Evolutionary conservation across 2,797 vertebrate genomes (phyloP).

Genomic region (Benthosema pterotum): DNA sequence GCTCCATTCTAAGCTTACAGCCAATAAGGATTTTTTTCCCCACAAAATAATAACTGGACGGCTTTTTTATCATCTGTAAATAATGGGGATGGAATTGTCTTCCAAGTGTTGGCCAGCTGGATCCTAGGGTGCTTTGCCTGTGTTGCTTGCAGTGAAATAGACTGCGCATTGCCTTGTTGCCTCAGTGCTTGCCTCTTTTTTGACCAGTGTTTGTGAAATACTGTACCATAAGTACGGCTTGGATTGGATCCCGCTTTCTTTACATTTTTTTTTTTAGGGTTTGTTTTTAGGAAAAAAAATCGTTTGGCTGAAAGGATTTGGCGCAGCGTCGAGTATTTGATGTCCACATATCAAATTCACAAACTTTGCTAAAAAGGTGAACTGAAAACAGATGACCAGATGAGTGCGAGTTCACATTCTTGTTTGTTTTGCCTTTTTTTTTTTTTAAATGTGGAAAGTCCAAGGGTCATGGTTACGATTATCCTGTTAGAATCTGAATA

Average conservation of each 20-base stretch:
- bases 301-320: not conserved
- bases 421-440: constrained; percentile 5
- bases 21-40: too few species aligned
- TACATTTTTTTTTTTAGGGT: not conserved
- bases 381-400: not conserved
- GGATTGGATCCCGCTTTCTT: not conserved
- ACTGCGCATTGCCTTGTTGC: constrained; percentile 43
- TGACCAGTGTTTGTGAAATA: constrained; percentile 29
- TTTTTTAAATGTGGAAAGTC: not conserved
- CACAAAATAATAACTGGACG: too few species aligned
- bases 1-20: too few species aligned
- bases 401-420: constrained; percentile 9
- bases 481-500: constrained; percentile 8
- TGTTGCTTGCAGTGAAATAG: constrained; percentile 54
- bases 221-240: constrained; percentile 11
- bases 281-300: not conserved
- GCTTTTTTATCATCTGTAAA: too few species aligned
- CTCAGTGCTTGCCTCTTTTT: constrained; percentile 35
- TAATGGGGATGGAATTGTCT: too few species aligned
- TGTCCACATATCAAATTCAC: constrained; percentile 8
- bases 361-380: not conserved
- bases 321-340: constrained; percentile 1
- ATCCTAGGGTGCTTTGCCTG: constrained; percentile 25
- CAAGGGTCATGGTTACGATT: constrained; percentile 3
- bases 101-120: constrained; percentile 24